Percentiles rank a stretch among this genome's conserved stretches.
Conservation (phyloP, 2,797 vertebrate species). For the Sphaeramia orbicularis region DNA sequence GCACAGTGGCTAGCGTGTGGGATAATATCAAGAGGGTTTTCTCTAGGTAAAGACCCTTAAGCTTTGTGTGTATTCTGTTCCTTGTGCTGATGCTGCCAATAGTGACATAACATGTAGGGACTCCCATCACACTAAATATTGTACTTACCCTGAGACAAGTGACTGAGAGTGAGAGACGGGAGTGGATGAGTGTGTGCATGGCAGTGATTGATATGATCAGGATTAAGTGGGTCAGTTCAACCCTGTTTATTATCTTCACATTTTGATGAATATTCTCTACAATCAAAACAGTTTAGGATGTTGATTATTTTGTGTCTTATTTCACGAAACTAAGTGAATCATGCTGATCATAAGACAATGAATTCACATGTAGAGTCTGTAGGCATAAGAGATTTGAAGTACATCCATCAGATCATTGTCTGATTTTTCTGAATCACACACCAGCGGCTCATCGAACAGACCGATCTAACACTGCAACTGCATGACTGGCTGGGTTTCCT, state of each 20-base stretch:
- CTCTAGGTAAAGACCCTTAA: slow-evolving; percentile 93
- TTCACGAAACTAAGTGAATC: slow-evolving; percentile 50
- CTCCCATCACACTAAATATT: slow-evolving; percentile 49
- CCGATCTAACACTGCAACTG: slow-evolving; percentile 53
- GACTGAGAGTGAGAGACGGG: slow-evolving; percentile 26
- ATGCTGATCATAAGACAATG: slow-evolving; percentile 28
- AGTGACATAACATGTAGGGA: slow-evolving; percentile 56
- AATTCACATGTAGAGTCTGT: background rate
- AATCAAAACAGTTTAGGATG: background rate
- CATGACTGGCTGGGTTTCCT: slow-evolving; percentile 50
- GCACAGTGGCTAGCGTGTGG: slow-evolving; percentile 96
- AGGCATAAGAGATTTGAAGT: slow-evolving; percentile 18
- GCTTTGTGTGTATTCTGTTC: slow-evolving; percentile 82
- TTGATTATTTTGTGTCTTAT: slow-evolving; percentile 6
- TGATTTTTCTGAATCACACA: slow-evolving; percentile 31
- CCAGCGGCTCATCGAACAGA: slow-evolving; percentile 6
- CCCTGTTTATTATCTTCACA: slow-evolving; percentile 14
- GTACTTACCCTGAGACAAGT: slow-evolving; percentile 49
- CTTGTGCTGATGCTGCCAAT: slow-evolving; percentile 78
- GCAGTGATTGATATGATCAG: slow-evolving; percentile 46
- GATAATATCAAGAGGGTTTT: slow-evolving; percentile 96
- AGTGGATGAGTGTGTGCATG: slow-evolving; percentile 61
- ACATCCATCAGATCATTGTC: slow-evolving; percentile 21
- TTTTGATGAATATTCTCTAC: slow-evolving; percentile 20
- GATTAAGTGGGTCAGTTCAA: slow-evolving; percentile 5